Evolutionary conservation across 2,797 vertebrate species (phyloP).

Genomic region (Tapera naevia): DNA sequence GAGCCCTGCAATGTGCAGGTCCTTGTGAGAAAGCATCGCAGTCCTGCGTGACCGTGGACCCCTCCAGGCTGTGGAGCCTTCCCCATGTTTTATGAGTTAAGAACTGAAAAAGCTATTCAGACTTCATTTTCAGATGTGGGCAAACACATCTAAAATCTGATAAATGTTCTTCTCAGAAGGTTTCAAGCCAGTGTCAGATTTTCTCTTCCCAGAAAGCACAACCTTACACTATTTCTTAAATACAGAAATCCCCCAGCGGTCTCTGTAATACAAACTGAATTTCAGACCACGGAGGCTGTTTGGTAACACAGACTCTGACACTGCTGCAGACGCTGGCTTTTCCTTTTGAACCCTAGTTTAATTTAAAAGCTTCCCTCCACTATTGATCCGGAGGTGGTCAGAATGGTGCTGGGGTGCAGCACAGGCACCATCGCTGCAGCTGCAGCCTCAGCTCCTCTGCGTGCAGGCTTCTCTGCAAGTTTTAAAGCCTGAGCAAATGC

Average conservation of each 20-base stretch:
- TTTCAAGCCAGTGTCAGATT: neutral
- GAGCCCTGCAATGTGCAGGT: rapidly evolving
- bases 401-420: rapidly evolving
- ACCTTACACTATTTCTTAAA: neutral
- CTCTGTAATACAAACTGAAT: neutral
- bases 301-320: neutral
- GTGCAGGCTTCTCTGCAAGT: neutral
- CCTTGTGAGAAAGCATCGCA: neutral
- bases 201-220: neutral
- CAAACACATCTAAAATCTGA: neutral
- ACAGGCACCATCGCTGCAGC: neutral
- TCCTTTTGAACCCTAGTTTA: neutral
- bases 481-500: neutral
- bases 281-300: neutral
- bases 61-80: neutral
- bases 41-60: neutral
- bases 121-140: too few species aligned
- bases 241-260: too few species aligned
- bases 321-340: neutral
- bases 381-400: neutral
- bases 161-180: neutral
- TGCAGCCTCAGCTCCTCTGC: neutral
- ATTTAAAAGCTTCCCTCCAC: neutral
- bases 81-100: too few species aligned
- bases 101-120: neutral